Evolutionary conservation across 2,888 invertebrate species (phyloP).

Genomic region (Parnassius orleans): DNA sequence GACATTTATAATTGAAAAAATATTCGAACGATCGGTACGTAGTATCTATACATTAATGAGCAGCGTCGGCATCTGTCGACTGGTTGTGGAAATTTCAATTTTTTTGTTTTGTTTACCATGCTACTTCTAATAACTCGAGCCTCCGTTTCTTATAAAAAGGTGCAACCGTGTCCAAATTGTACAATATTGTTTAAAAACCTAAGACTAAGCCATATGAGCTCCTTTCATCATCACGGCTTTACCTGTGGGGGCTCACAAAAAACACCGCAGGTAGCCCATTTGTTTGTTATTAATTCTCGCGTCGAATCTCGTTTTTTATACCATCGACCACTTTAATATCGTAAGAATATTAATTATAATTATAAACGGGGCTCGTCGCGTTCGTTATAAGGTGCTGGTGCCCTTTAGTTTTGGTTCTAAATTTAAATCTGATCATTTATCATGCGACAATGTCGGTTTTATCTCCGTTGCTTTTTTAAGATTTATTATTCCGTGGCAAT

Average conservation of each 20-base stretch:
- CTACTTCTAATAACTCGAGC: slow-evolving; percentile 67
- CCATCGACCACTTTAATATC: slow-evolving; percentile 75
- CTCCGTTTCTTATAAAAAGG: slow-evolving; percentile 62
- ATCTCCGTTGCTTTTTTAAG: slow-evolving; percentile 62
- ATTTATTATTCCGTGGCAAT: slow-evolving; percentile 36
- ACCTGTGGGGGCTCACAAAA: slow-evolving; percentile 78
- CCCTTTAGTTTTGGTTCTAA: slow-evolving; percentile 67
- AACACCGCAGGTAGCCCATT: slow-evolving; percentile 80
- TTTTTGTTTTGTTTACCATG: slow-evolving; percentile 50
- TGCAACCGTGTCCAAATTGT: slow-evolving; percentile 74
- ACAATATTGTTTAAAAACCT: slow-evolving; percentile 73
- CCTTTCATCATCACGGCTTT: slow-evolving; percentile 72
- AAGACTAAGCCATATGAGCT: slow-evolving; percentile 75
- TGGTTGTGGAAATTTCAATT: slow-evolving; percentile 56
- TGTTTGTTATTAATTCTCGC: slow-evolving; percentile 82
- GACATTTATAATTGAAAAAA: slow-evolving; percentile 21
- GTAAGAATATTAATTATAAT: slow-evolving; percentile 81
- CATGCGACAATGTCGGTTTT: slow-evolving; percentile 77
- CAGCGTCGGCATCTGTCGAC: slow-evolving; percentile 62
- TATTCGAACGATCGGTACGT: slow-evolving; percentile 16
- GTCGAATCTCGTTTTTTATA: slow-evolving; percentile 69
- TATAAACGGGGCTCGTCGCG: slow-evolving; percentile 76
- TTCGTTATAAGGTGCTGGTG: slow-evolving; percentile 65
- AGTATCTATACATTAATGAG: slow-evolving; percentile 21
- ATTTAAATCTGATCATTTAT: slow-evolving; percentile 79